phyloP scores from a whole-genome alignment of 2,797 vertebrate genomes.

The Schizopygopsis pylzovi region DNA sequence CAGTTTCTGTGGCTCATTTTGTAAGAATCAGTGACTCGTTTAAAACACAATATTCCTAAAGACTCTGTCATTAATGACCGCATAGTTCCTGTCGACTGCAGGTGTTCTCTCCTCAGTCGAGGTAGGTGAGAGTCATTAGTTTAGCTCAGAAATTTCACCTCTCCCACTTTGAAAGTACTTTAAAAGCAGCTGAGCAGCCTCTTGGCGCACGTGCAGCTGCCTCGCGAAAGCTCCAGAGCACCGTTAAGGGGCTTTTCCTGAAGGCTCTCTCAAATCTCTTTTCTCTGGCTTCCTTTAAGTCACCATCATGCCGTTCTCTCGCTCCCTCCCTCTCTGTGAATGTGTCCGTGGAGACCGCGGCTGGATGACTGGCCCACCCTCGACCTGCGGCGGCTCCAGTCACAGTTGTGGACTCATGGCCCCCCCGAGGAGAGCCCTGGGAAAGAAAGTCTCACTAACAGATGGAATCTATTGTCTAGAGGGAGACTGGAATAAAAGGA shows the following conservation, averaged over 20 bases:
- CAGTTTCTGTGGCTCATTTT: not conserved
- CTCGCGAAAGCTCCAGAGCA: conserved; percentile 17
- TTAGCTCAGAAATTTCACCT: conserved; percentile 45
- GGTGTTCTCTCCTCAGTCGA: conserved; percentile 38
- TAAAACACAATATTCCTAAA: conserved; percentile 10
- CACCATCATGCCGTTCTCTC: conserved; percentile 46
- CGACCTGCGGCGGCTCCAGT: conserved; percentile 64
- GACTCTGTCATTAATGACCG: conserved; percentile 13
- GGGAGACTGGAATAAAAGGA: conserved; percentile 44
- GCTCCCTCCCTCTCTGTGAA: conserved; percentile 40
- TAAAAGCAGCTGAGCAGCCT: conserved; percentile 44
- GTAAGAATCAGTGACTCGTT: not conserved
- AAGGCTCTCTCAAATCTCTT: conserved; percentile 28
- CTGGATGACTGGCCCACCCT: conserved; percentile 62
- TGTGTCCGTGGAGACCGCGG: conserved; percentile 64
- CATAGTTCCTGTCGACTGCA: conserved; percentile 16
- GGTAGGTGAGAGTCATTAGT: conserved; percentile 45
- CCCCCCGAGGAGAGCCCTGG: conserved; percentile 64
- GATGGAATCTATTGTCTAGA: conserved; percentile 63
- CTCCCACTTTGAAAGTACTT: conserved; percentile 50
- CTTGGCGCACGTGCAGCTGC: conserved; percentile 39
- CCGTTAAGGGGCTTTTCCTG: conserved; percentile 19
- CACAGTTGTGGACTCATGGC: conserved; percentile 39
- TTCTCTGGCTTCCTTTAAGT: conserved; percentile 38
- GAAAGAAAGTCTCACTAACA: conserved; percentile 76